Conservation (phyloP, 2,113 vertebrate genomes). For the Triplophysa rosa region DNA sequence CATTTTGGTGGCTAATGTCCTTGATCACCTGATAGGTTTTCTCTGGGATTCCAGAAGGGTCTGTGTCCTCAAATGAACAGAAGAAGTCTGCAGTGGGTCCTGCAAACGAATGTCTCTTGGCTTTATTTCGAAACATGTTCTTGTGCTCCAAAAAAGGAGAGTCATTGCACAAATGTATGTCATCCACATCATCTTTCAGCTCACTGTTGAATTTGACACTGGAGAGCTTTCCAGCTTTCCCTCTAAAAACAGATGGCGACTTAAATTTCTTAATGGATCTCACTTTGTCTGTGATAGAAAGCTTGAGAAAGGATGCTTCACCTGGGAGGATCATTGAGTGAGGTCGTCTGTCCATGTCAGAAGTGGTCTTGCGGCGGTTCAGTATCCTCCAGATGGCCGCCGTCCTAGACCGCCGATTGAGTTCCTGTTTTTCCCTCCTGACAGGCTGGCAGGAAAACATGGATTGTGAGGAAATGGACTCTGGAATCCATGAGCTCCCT, state of each 20-base stretch:
- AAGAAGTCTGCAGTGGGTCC: constrained; percentile 82
- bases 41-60: constrained; percentile 73
- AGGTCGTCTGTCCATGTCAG: constrained; percentile 76
- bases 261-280: constrained; percentile 84
- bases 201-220: constrained; percentile 68
- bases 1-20: constrained; percentile 67
- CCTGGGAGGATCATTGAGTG: constrained; percentile 89
- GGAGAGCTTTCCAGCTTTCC: constrained; percentile 67
- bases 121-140: constrained; percentile 68
- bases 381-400: constrained; percentile 87
- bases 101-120: constrained; percentile 84
- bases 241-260: constrained; percentile 73
- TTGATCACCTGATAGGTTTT: constrained; percentile 64
- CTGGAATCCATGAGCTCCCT: constrained; percentile 53
- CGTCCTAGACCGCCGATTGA: constrained; percentile 75
- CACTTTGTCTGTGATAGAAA: constrained; percentile 85
- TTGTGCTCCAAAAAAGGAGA: constrained; percentile 68
- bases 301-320: constrained; percentile 78
- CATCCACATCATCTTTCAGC: constrained; percentile 65
- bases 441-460: constrained; percentile 55
- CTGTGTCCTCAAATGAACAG: constrained; percentile 82
- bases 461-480: constrained; percentile 54
- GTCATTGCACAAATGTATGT: constrained; percentile 66
- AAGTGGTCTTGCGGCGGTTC: constrained; percentile 74
- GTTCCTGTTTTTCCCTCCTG: constrained; percentile 70